Evolutionary conservation across 2,888 invertebrate genomes (phyloP).

Genomic region (Perizoma flavofasciatum): DNA sequence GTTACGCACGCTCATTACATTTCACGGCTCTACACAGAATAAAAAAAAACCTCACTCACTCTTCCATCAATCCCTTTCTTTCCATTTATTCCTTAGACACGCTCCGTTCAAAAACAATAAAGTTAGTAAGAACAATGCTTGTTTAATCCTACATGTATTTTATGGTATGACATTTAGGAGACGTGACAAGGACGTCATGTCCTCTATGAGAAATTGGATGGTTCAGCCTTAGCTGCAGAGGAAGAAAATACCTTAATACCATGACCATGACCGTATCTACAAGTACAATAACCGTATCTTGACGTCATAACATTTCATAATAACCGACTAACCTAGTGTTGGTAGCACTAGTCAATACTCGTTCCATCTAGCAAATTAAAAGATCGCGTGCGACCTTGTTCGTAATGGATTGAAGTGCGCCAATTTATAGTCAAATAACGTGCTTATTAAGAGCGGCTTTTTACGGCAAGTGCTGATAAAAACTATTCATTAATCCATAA

Average conservation of each 20-base stretch:
- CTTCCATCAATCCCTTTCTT: no score
- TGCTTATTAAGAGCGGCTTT: slow-evolving; percentile 14
- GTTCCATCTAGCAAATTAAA: slow-evolving; percentile 5
- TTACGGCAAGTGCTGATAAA: slow-evolving; percentile 7
- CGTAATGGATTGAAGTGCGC: slow-evolving; percentile 21
- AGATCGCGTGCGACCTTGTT: slow-evolving; percentile 27
- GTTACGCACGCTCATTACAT: no score
- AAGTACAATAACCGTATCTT: slow-evolving; percentile 14
- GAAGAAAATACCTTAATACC: not conserved
- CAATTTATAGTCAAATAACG: slow-evolving; percentile 15
- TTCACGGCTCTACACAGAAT: no score
- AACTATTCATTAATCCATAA: not conserved
- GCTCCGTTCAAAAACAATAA: no score
- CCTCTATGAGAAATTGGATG: no score
- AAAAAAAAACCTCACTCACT: no score
- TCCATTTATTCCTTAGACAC: no score
- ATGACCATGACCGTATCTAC: slow-evolving; percentile 7
- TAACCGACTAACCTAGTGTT: slow-evolving; percentile 19
- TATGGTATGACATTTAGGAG: no score
- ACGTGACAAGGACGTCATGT: no score
- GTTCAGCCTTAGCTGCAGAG: no score
- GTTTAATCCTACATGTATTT: no score
- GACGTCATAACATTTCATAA: slow-evolving; percentile 15
- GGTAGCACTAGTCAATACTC: slow-evolving; percentile 11
- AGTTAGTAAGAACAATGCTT: no score